Conservation (phyloP, 2,797 vertebrate species). For the Poeciliopsis gracilis region DNA sequence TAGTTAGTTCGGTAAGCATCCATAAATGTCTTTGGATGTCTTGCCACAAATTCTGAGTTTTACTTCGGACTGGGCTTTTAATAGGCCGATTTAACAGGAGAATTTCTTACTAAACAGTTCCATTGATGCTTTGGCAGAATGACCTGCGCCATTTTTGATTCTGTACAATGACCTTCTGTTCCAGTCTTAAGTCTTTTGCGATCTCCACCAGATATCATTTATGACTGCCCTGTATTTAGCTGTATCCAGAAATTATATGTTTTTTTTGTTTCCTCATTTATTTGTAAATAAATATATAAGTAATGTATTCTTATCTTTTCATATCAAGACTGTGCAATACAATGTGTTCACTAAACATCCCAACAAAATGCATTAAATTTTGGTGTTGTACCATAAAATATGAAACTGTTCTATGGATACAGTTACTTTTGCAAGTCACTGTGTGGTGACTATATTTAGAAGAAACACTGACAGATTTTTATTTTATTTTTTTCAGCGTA, state of each 20-base stretch:
- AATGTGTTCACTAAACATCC: background rate
- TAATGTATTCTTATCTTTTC: background rate
- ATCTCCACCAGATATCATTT: background rate
- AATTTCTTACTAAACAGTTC: background rate
- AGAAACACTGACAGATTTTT: background rate
- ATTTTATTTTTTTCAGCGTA: background rate
- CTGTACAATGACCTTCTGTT: background rate
- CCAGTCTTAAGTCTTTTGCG: background rate
- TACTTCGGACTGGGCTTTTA: background rate
- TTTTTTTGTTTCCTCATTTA: background rate
- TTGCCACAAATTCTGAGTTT: background rate
- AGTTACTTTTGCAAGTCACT: background rate
- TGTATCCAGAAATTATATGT: background rate
- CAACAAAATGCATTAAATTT: background rate
- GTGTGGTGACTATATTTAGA: background rate
- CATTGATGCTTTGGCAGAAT: background rate
- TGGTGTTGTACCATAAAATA: background rate
- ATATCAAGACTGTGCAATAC: background rate
- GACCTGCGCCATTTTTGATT: background rate
- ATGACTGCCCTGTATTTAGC: background rate
- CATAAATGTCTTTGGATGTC: background rate
- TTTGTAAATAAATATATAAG: background rate
- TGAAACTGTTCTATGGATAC: background rate
- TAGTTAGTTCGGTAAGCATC: background rate
- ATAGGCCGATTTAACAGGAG: background rate